A percentile compares a stretch with the other conserved stretches of the same genome.
Evolutionary conservation across 2,888 invertebrate genomes (phyloP).

Genomic region (Pediacus dermestoides): DNA sequence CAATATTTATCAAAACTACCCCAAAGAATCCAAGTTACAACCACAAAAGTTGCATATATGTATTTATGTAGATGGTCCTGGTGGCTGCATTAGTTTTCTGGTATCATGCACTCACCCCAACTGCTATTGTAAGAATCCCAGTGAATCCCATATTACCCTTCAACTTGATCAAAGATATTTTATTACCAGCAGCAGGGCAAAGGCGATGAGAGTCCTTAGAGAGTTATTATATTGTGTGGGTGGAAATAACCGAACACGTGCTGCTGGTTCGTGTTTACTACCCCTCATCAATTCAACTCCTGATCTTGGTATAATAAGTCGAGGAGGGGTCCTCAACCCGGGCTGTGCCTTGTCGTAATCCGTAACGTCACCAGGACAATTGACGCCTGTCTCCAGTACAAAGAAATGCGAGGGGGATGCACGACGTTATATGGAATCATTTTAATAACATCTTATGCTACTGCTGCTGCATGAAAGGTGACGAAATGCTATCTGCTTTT

Average conservation of each 20-base stretch:
- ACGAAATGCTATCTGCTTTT: no score
- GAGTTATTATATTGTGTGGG: constrained; percentile 10
- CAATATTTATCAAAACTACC: no score
- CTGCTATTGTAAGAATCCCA: no score
- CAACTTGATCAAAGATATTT: constrained; percentile 14
- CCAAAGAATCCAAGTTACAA: no score
- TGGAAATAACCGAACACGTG: constrained; percentile 17
- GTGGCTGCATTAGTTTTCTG: no score
- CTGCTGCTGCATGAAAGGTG: no score
- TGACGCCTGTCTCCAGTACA: constrained; percentile 25
- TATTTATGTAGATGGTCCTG: no score
- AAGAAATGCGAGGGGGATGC: constrained; percentile 16
- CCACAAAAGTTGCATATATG: no score
- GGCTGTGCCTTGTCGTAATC: constrained; percentile 20
- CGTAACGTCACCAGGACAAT: constrained; percentile 24
- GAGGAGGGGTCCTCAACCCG: constrained; percentile 13
- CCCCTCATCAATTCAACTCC: constrained; percentile 15
- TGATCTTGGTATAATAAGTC: constrained; percentile 22
- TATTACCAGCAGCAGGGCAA: constrained; percentile 7
- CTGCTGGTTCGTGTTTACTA: constrained; percentile 10
- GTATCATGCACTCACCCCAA: no score
- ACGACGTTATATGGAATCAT: constrained; percentile 2
- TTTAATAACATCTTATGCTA: neutral
- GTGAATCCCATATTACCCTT: constrained; percentile 10
- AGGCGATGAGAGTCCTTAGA: constrained; percentile 4